These are phyloP conservation scores for Halcyon smyrnensis DNA, from an alignment of 2,797 vertebrate species.

Conservation along the genomic window DNA sequence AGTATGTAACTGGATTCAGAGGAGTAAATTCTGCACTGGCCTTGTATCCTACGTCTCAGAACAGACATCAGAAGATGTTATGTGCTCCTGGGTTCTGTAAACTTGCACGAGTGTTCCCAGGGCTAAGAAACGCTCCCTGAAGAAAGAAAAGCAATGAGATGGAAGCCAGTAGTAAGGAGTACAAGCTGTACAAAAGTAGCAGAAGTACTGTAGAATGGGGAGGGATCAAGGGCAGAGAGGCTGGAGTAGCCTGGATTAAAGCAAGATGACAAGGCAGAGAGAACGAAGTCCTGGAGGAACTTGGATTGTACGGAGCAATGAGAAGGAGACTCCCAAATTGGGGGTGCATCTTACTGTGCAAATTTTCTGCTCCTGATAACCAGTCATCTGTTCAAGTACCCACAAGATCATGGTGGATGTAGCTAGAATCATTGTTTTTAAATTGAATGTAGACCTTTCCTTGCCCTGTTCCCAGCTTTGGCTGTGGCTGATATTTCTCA, in stretches of 20 bases:
- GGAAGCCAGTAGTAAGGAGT: neutral
- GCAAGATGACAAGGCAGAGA: neutral
- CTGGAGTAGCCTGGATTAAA: neutral
- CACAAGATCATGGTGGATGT: neutral
- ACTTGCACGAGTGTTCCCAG: neutral
- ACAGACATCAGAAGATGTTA: neutral
- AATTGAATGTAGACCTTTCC: neutral
- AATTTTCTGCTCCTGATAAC: neutral
- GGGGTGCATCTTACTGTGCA: neutral
- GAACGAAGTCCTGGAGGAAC: neutral
- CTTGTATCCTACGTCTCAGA: neutral
- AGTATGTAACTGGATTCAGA: neutral
- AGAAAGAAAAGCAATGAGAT: neutral
- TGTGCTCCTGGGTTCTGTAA: neutral
- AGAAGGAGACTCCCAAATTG: neutral
- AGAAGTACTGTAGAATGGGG: neutral
- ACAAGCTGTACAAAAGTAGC: neutral
- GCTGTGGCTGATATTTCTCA: conserved; percentile 44
- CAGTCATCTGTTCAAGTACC: neutral
- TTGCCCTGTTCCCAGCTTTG: neutral
- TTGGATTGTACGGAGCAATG: neutral
- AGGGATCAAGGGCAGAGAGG: neutral
- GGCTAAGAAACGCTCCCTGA: neutral
- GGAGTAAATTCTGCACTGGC: neutral
- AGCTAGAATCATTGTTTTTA: neutral